Base-by-base conservation (phyloP, 1,140 invertebrate species). In the Hycleus phaleratus region DNA sequence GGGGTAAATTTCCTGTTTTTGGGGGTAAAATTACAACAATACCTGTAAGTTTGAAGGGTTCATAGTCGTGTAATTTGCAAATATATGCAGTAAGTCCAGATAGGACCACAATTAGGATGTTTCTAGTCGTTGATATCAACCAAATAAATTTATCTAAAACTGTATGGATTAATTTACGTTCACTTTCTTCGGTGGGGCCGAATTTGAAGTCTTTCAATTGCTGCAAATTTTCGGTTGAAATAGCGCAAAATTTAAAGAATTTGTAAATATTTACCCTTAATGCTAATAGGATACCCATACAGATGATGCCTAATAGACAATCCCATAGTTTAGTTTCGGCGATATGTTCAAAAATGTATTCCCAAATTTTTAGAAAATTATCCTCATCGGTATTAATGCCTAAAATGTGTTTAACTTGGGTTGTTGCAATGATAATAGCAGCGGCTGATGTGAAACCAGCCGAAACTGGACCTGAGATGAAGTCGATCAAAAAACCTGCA, bases 401-500 rank as follows among this genome's bases (percentile, higher is more conserved):
- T 1, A 91, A 75, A 42, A 92, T 79, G 67, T 87, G 83, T 73
- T 91, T 93, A 25, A 93, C 76, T 77, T 95, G 91, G 8, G 88
- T 87, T 46, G 87, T 86, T 3, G 87, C 88, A 46, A 95, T 93
- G 46, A 91, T 91, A 54, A 95, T 88, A 38, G 91, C 90, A 1
- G 91, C 91, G 0, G 91, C 91, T 8, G 89, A 91, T 0, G 91
- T 94, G 74, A 95, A 95, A 1, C 90, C 90, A 55, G 88, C 87
- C 10, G 91, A 91, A 12, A 95, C 91, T n/a, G 91, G 90, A 38
- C 88, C 86, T 26, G 90, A 92, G 64, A 95, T 94, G 75, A 93
- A 95, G 73, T 93, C 90, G 59, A 94, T 87, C 57, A 95, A 75
- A 71, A 94, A 93, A 48, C 92, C 91, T 93, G 75, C 52, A 61